A percentile compares a stretch with the other conserved stretches of the same genome.
phyloP scores from a whole-genome alignment of 2,113 vertebrate genomes.

The Suricata suricatta region DNA sequence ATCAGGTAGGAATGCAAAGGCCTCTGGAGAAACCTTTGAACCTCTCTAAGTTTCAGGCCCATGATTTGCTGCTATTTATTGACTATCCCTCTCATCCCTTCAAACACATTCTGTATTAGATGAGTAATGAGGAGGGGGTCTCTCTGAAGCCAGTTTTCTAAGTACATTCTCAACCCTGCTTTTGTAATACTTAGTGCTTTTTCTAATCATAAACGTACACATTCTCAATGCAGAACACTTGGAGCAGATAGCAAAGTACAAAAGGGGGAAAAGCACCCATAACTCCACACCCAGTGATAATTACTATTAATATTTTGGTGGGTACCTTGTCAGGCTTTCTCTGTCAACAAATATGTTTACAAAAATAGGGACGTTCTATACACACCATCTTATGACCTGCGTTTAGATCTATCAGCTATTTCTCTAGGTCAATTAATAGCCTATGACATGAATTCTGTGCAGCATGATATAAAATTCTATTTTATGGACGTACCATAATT shows the following conservation, averaged over 20 bases:
- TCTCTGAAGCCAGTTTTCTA: not conserved
- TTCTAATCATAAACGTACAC: not conserved
- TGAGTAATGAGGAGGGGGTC: not conserved
- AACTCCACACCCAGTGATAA: not conserved
- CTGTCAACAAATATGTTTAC: not conserved
- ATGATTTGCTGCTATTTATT: not conserved
- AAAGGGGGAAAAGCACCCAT: not conserved
- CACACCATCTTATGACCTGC: not conserved
- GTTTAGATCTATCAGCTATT: not conserved
- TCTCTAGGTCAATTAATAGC: not conserved
- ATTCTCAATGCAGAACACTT: not conserved
- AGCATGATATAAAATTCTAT: not conserved
- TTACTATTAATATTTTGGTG: not conserved
- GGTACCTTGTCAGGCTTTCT: not conserved
- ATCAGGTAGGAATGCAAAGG: slow-evolving; percentile 86
- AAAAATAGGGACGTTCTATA: not conserved
- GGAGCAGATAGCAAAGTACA: not conserved
- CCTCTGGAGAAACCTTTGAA: not conserved
- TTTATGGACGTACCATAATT: not conserved
- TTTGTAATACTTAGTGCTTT: not conserved
- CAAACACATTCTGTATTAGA: not conserved
- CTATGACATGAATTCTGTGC: not conserved
- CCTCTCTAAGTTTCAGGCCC: too few species aligned
- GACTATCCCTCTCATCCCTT: not conserved
- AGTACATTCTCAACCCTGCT: not conserved